Base-by-base conservation (phyloP, 2,797 vertebrate species). In the Tamandua tetradactyla region DNA sequence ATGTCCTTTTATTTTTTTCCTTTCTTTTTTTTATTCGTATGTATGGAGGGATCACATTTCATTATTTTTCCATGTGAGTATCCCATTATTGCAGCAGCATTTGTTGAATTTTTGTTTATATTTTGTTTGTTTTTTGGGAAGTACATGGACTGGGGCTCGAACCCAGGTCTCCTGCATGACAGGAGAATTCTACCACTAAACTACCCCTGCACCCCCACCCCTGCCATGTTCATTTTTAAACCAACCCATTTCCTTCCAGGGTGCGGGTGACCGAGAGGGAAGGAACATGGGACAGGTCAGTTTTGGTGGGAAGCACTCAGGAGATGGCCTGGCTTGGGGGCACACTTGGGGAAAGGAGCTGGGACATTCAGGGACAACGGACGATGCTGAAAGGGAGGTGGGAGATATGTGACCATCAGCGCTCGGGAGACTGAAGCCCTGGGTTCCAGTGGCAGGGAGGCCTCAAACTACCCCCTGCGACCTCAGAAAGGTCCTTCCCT, bases 151-250 rank as follows among this genome's bases (percentile, higher is more conserved):
- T n/a, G n/a, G n/a, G n/a, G n/a, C n/a, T n/a, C n/a, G n/a, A n/a
- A n/a, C n/a, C n/a, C n/a, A n/a, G n/a, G n/a, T n/a, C n/a, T n/a
- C n/a, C n/a, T n/a, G n/a, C n/a, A n/a, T n/a, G n/a, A n/a, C n/a
- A n/a, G n/a, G n/a, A n/a, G n/a, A n/a, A n/a, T n/a, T n/a, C n/a
- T n/a, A n/a, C n/a, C n/a, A n/a, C n/a, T n/a, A n/a, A n/a, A n/a
- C n/a, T n/a, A n/a, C n/a, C n/a, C n/a, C n/a, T n/a, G n/a, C n/a
- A n/a, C n/a, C n/a, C n/a, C n/a, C n/a, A n/a, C n/a, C n/a, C n/a
- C n/a, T n/a, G n/a, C n/a, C n/a, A n/a, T n/a, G 40, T 72, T 61
- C 15, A 12, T 78, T 30, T 37, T 83, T 75, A 66, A 89, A 71
- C 40, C 20, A 62, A 52, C 47, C 75, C 30, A 0, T 0, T 2